Evolutionary conservation across 2,797 vertebrate genomes (phyloP), one percentile per base, ranked within the genome.

Genomic region (Tachyglossus aculeatus): DNA sequence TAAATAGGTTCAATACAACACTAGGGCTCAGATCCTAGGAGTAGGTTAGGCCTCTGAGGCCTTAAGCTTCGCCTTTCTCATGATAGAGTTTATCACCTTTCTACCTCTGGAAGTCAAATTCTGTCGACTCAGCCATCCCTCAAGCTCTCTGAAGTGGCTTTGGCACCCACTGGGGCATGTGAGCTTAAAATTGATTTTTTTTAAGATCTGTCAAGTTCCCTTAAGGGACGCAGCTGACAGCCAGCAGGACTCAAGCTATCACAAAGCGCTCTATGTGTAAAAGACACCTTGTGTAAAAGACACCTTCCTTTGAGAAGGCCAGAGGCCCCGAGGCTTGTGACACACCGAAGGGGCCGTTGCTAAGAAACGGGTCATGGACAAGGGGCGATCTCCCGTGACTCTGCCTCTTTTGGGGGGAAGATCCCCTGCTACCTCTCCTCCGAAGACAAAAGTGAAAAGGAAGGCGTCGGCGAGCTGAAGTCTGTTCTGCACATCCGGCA

Each of bases 71-170:
- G 93, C 93, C 92, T 91, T 93, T 94, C 92, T 94, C 93, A 88
- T 98, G 96, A 99, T 98, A 91, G 96, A 96, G 94, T 98, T 95
- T 96, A 96, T 98, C 97, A 98, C 97, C 96, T 96, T 95, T 95
- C 96, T 95, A 95, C 96, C 96, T 97, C 96, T 90, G 91, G 92
- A 96, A 96, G 95, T 96, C 96, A 95, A 95, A 96, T 94, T 94
- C 94, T 96, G 95, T 96, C 95, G 96, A 94, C 94, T 96, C 94
- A 89, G 93, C 95, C 95, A 95, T 96, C 95, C 94, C 93, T 96
- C 95, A 94, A 94, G 86, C 89, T 95, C 94, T 96, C 95, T 93
- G 91, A 93, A 96, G 95, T 96, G 94, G 94, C 95, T 96, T 91
- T 95, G 96, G 95, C 95, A 96, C 95, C 95, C 96, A 96, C 93